Percentiles rank a stretch among this genome's conserved stretches.
phyloP scores from a whole-genome alignment of 2,797 vertebrate species.

The Ctenopoma kingsleyae region DNA sequence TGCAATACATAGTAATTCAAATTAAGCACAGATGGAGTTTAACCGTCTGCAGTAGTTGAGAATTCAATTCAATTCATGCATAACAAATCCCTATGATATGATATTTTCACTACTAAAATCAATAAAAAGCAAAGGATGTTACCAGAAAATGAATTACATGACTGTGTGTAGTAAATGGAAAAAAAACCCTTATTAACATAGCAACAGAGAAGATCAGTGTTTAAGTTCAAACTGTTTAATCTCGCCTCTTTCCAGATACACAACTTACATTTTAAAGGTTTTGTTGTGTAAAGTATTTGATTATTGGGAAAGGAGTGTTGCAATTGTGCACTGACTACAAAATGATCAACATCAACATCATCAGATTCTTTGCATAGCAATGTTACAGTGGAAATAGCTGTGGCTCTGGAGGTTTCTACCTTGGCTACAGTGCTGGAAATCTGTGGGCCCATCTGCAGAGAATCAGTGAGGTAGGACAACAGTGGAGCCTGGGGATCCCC shows the following conservation, averaged over 20 bases:
- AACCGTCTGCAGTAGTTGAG: background rate
- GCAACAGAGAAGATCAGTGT: background rate
- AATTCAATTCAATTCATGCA: background rate
- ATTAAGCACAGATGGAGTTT: background rate
- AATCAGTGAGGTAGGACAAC: conserved; percentile 70
- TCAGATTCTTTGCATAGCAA: conserved; percentile 3
- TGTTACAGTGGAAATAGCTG: background rate
- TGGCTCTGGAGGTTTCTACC: conserved; percentile 59
- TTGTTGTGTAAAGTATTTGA: background rate
- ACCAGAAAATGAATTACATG: no score
- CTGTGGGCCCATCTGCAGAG: conserved; percentile 75
- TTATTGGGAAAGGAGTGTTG: background rate
- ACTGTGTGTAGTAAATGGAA: background rate
- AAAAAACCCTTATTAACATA: background rate
- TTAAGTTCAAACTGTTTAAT: no score
- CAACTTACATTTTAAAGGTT: background rate
- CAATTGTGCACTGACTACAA: background rate
- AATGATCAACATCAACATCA: background rate
- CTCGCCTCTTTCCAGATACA: background rate
- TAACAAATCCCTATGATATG: background rate
- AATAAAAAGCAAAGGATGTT: background rate
- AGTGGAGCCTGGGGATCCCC: conserved; percentile 61
- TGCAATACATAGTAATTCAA: background rate
- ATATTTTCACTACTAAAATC: no score
- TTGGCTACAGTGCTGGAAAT: conserved; percentile 77